These are phyloP conservation scores for Melinopterus prodromus DNA, from an alignment of 2,888 invertebrate genomes.

Conservation along the genomic window DNA sequence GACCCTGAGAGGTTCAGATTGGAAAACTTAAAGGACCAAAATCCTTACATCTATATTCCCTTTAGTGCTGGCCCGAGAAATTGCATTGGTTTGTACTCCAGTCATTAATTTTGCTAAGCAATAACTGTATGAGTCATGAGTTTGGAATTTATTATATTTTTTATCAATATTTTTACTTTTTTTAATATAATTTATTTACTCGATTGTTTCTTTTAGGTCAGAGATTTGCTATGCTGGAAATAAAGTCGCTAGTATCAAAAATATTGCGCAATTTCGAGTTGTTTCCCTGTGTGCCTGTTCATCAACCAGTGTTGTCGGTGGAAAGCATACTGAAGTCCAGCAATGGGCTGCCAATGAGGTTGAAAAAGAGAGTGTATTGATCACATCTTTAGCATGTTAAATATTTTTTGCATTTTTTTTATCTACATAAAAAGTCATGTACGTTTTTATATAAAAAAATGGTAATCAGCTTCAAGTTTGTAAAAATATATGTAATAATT, in stretches of 20 bases:
- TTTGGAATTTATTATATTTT: too few relatives aligned
- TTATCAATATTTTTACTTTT: neutral
- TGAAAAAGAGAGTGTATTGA: neutral
- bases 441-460: too few relatives aligned
- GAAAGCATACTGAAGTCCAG: constrained; percentile 32
- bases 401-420: neutral
- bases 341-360: constrained; percentile 31
- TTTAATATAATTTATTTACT: neutral
- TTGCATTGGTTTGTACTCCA: constrained; percentile 43
- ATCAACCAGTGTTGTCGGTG: constrained; percentile 29
- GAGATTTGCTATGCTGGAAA: constrained; percentile 15
- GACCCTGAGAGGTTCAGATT: constrained; percentile 55
- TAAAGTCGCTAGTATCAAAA: constrained; percentile 28
- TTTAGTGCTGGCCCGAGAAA: constrained; percentile 56
- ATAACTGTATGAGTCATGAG: too few relatives aligned
- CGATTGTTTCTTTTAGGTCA: constrained; percentile 6
- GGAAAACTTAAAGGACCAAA: constrained; percentile 48
- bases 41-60: constrained; percentile 53
- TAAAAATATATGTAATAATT: too few relatives aligned
- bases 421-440: too few relatives aligned
- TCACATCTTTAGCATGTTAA: neutral
- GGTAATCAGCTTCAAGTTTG: too few relatives aligned
- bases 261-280: constrained; percentile 34
- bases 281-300: constrained; percentile 24
- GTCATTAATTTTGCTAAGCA: too few relatives aligned